Percentiles rank a stretch among this genome's conserved stretches.
phyloP scores from a whole-genome alignment of 2,888 invertebrate genomes.

The Chrysodeixis includens region DNA sequence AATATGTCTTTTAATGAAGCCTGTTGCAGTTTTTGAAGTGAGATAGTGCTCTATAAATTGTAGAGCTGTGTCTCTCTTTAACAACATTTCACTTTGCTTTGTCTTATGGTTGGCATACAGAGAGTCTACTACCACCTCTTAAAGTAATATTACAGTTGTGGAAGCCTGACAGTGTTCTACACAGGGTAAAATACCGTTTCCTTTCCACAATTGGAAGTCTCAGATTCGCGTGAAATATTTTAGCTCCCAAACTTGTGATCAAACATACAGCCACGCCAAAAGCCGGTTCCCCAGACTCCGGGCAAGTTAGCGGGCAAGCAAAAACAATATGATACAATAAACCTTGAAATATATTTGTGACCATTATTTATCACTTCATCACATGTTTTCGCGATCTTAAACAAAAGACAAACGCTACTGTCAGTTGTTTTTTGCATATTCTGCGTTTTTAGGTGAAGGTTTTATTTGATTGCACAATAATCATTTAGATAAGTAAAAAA shows the following conservation, averaged over 20 bases:
- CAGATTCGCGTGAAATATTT: neutral
- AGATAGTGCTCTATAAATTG: too few relatives aligned
- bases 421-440: conserved; percentile 23
- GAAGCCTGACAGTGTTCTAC: too few relatives aligned
- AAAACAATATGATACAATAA: conserved; percentile 3
- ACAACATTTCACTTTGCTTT: too few relatives aligned
- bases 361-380: neutral
- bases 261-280: neutral
- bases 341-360: conserved; percentile 12
- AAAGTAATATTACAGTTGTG: too few relatives aligned
- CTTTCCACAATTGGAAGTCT: too few relatives aligned
- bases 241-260: neutral
- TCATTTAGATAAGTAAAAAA: conserved; percentile 5
- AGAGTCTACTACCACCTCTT: too few relatives aligned
- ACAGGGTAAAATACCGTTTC: too few relatives aligned
- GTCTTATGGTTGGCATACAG: too few relatives aligned
- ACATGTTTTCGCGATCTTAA: conserved; percentile 20
- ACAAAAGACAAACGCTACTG: conserved; percentile 9
- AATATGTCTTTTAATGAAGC: too few relatives aligned
- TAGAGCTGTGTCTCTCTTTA: too few relatives aligned
- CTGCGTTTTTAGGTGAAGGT: conserved; percentile 2
- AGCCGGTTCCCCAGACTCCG: neutral
- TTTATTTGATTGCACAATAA: conserved; percentile 12
- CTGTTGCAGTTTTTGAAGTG: too few relatives aligned
- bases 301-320: neutral